Evolutionary conservation across 2,797 vertebrate genomes (phyloP).

Genomic region (Neosilurus hyrtlii): DNA sequence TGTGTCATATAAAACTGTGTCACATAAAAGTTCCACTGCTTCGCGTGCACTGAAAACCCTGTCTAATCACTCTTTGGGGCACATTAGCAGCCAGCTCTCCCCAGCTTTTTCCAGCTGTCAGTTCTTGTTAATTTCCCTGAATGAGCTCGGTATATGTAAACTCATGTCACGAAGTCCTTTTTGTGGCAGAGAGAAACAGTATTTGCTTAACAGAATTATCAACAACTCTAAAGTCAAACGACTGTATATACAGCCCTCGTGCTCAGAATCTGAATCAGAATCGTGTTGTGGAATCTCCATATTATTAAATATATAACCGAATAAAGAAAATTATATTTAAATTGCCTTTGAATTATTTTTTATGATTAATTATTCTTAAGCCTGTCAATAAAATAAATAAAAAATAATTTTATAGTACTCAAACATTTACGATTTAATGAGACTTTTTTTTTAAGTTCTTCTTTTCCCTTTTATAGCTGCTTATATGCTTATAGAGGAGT

Average conservation of each 20-base stretch:
- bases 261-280: too few species aligned
- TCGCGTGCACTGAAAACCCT: background rate
- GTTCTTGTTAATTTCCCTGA: conserved; percentile 9
- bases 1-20: too few species aligned
- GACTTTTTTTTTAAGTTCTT: background rate
- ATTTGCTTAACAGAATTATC: conserved; percentile 8
- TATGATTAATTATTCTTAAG: background rate
- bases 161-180: background rate
- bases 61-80: background rate
- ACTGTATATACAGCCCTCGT: background rate
- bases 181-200: background rate
- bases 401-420: background rate
- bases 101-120: conserved; percentile 3
- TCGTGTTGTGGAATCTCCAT: background rate
- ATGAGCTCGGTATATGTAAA: background rate
- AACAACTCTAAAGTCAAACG: conserved; percentile 9
- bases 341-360: background rate
- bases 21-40: background rate
- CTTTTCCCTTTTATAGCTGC: background rate
- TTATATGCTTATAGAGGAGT: too few species aligned
- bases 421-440: background rate
- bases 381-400: background rate
- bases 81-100: background rate
- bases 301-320: background rate
- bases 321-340: background rate